phyloP scores from a whole-genome alignment of 2,113 vertebrate species.

The Agapornis roseicollis region DNA sequence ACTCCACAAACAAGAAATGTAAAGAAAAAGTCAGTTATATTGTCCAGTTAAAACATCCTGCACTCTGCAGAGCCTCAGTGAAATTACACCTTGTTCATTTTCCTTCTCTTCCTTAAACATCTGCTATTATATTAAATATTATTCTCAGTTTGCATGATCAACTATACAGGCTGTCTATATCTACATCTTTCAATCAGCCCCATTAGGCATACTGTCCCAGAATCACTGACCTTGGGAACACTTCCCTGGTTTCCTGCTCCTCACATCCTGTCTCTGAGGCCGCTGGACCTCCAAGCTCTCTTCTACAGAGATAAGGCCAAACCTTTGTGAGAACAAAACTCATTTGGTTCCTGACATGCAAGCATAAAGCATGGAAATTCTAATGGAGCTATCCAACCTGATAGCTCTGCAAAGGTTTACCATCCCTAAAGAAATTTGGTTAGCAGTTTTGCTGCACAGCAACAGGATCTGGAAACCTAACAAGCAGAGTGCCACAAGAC shows the following conservation, averaged over 20 bases:
- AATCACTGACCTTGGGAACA: background rate
- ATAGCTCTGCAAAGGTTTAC: background rate
- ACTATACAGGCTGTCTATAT: background rate
- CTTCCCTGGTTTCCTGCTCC: background rate
- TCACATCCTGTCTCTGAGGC: background rate
- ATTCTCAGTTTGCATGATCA: background rate
- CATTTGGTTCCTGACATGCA: background rate
- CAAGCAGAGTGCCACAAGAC: background rate
- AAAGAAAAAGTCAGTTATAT: background rate
- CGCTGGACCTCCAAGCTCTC: background rate
- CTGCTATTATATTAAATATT: background rate
- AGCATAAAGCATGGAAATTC: background rate
- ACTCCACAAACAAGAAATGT: background rate
- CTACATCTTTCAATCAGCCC: background rate
- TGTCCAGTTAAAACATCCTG: background rate
- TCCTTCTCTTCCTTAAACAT: background rate
- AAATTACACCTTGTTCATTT: background rate
- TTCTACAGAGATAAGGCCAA: background rate
- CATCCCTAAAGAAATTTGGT: background rate
- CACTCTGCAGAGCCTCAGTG: background rate
- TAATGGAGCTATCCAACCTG: background rate
- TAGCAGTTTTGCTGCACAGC: background rate
- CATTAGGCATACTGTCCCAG: background rate
- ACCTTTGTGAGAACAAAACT: background rate
- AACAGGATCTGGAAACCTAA: background rate